Conservation (phyloP, 2,888 invertebrate species). For the Drosophila sordidapex region DNA sequence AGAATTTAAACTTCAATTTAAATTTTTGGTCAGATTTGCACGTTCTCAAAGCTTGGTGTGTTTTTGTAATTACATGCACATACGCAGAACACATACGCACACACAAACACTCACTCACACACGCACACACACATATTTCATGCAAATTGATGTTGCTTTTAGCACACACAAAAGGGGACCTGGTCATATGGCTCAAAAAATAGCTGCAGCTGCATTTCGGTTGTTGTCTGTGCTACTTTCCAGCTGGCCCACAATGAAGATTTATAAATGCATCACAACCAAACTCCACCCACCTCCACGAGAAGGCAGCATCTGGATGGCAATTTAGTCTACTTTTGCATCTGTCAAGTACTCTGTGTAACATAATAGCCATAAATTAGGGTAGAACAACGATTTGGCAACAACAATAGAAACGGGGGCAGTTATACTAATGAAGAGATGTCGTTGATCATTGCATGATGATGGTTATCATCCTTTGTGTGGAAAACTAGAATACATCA, state of each 20-base stretch:
- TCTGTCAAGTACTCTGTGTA: slow-evolving; percentile 65
- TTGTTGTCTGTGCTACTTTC: slow-evolving; percentile 79
- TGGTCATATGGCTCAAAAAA: slow-evolving; percentile 59
- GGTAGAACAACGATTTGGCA: slow-evolving; percentile 70
- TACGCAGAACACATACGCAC: slow-evolving; percentile 39
- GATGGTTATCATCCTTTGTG: slow-evolving; percentile 42
- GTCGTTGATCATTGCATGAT: slow-evolving; percentile 58
- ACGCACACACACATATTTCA: slow-evolving; percentile 49
- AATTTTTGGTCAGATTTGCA: slow-evolving; percentile 82
- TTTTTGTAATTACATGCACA: slow-evolving; percentile 77
- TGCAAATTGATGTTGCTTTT: slow-evolving; percentile 79
- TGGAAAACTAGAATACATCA: slow-evolving; percentile 16
- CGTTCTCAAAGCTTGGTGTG: slow-evolving; percentile 70
- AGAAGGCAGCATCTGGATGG: slow-evolving; percentile 37
- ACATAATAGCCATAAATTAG: slow-evolving; percentile 76
- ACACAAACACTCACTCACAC: not conserved
- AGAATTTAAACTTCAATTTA: slow-evolving; percentile 78
- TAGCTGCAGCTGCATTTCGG: slow-evolving; percentile 58
- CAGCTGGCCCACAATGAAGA: slow-evolving; percentile 75
- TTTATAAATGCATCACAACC: slow-evolving; percentile 67
- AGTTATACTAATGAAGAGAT: slow-evolving; percentile 17
- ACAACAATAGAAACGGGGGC: slow-evolving; percentile 57
- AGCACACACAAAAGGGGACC: slow-evolving; percentile 48
- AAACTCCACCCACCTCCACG: not conserved
- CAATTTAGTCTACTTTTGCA: slow-evolving; percentile 40